Evolutionary conservation across 2,797 vertebrate genomes (phyloP), one percentile per base, ranked within the genome.

Genomic region (Cynopterus sphinx): DNA sequence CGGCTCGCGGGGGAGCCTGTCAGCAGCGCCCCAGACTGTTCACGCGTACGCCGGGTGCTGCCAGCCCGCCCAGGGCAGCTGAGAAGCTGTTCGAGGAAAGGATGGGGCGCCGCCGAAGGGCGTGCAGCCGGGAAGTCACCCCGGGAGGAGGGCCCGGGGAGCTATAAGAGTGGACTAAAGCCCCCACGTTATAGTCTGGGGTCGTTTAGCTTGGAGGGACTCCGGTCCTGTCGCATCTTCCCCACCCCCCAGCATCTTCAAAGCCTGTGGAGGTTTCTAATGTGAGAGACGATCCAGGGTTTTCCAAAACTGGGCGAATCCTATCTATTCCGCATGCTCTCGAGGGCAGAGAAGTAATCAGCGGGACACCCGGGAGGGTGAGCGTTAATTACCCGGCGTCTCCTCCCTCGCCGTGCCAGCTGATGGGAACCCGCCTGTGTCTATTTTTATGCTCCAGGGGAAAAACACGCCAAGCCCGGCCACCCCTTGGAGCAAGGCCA

Each of bases 21-120:
- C 24, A 0, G 31, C 24, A 0, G 31, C 5, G 4, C 51, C 67
- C 85, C 16, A 0, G 39, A 9, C 68, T 1, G 0, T 3, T 28
- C 13, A 17, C 51, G 36, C 24, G 16, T n/a, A 22, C 15, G 70
- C 31, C 3, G 12, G 36, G 19, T 11, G 2, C 17, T 6, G 24
- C 41, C 43, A 0, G 49, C 49, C 49, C 16, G 28, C 6, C 46
- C 21, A 2, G 4, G 41, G 77, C 2, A 24, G 77, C 7, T 17
- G 7, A 22, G 85, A 46, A 8, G 26, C 81, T 0, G 0, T 8
- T 4, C 19, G 43, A 6, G 43, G 26, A 51, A n/a, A 24, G 59
- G 28, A 1, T 33, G 11, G 6, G 68, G 15, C 19, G 21, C 43
- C 6, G 0, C 22, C n/a, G 36, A 65, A 16, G 5, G 16, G 49